Conservation (phyloP, 2,888 invertebrate genomes). For the Doris montereyensis region DNA sequence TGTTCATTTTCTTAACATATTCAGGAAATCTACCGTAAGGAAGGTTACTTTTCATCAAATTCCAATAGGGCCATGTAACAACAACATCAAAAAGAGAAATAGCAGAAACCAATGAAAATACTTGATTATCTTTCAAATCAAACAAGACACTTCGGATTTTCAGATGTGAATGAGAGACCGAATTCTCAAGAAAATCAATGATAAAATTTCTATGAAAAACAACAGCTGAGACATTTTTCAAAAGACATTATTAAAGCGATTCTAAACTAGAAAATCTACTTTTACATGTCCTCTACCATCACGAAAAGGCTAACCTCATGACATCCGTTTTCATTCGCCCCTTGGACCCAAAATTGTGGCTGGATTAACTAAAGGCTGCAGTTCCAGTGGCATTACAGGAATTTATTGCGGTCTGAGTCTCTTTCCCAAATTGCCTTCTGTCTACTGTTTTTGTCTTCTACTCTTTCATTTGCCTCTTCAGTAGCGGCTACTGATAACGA, state of each 20-base stretch:
- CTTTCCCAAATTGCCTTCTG: too few species aligned
- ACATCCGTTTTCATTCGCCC: too few species aligned
- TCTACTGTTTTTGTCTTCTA: too few species aligned
- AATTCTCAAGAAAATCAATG: not conserved
- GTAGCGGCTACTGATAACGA: too few species aligned
- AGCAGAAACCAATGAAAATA: not conserved
- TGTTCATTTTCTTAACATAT: not conserved
- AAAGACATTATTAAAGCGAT: conserved; percentile 31
- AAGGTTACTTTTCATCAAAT: conserved; percentile 20
- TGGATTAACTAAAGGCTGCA: too few species aligned
- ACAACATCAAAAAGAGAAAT: not conserved
- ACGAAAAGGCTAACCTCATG: too few species aligned
- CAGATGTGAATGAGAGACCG: conserved; percentile 11
- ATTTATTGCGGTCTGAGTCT: too few species aligned
- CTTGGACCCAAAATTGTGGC: too few species aligned
- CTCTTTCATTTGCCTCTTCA: too few species aligned
- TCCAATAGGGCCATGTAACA: conserved; percentile 27
- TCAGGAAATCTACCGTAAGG: conserved; percentile 18
- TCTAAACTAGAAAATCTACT: conserved; percentile 14
- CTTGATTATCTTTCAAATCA: conserved; percentile 17
- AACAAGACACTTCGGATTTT: conserved; percentile 19
- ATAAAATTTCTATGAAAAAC: not conserved
- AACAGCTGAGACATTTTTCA: conserved; percentile 8
- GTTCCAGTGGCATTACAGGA: too few species aligned
- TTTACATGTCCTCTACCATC: too few species aligned